Evolutionary conservation across 2,797 vertebrate species (phyloP).

Genomic region (Clarias fuscus): DNA sequence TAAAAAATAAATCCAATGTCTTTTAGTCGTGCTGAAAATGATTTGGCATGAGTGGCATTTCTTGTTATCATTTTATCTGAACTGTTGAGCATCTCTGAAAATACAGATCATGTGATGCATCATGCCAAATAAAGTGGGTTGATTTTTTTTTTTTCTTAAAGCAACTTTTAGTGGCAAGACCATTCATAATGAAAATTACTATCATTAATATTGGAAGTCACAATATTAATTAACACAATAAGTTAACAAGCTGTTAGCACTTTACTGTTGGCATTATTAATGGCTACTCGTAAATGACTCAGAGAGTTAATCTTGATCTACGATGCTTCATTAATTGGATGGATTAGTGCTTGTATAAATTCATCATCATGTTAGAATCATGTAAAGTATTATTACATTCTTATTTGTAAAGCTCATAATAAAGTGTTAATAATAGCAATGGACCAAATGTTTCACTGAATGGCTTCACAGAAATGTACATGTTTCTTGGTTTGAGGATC

Average conservation of each 20-base stretch:
- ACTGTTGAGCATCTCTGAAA: not conserved
- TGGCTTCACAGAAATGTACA: not conserved
- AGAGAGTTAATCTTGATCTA: conserved; percentile 7
- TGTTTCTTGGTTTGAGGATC: not conserved
- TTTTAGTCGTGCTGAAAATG: not conserved
- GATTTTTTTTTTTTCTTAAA: not conserved
- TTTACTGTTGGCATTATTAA: conserved; percentile 8
- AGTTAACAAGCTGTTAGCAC: not conserved
- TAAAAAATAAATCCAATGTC: not conserved
- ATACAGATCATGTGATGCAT: not conserved
- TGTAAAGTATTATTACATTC: not conserved
- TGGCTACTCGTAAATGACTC: not conserved
- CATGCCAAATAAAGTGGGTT: not conserved
- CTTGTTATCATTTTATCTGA: not conserved
- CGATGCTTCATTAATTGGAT: not conserved
- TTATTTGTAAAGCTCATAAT: not conserved
- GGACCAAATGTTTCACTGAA: not conserved
- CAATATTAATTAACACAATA: conserved; percentile 4
- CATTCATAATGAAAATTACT: not conserved
- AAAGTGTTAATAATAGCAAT: not conserved
- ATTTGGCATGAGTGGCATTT: not conserved
- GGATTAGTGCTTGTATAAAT: not conserved
- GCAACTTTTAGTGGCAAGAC: not conserved
- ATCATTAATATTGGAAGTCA: not conserved
- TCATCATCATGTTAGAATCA: not conserved